Base-by-base conservation (phyloP, 2,888 invertebrate genomes). In the Dasysyrphus tricinctus region DNA sequence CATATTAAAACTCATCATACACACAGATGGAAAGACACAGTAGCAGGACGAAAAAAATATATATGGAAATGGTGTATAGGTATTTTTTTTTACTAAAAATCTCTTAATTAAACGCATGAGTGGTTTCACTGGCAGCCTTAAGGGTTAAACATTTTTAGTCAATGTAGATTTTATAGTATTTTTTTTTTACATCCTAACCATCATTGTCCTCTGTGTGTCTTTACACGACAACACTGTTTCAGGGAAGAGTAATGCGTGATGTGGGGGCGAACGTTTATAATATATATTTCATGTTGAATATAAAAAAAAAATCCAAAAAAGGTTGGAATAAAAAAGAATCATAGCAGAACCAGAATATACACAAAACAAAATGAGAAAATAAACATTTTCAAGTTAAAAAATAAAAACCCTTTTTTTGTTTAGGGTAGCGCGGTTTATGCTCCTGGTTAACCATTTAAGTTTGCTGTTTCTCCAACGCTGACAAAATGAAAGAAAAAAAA, bases 51-150 rank as follows among this genome's bases (percentile, higher is more conserved):
- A 47, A 65, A 44, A 5, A 47, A 16, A 44, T 14, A 42, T 37
- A 11, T 11, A 8, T 5, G 19, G 1, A 37, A 16, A 59, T 39
- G 24, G 0, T 63, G 29, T 24, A 24, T 29, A 16, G 24, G 44
- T 47, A 32, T 32, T 6, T 39, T 42, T 42, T 42, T 42, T 8
- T 0, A 42, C 61, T 24, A 57, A 84, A 84, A 80, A 73, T 76
- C 75, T 84, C 84, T 84, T 80, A 84, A 84, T 84, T 80, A 84
- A 84, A 80, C 84, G 84, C 80, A 80, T 80, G 84, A 84, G 76
- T 80, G 80, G 72, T 51, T 80, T 44, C 57, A 65, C 59, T 84
- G 44, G 51, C 80, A 76, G 67, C 72, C 76, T 67, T 73, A 84
- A 80, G 84, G 76, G 84, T 74, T 76, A 67, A 84, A 75, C 24